Percentiles rank a stretch among this genome's conserved stretches.
Evolutionary conservation across 2,797 vertebrate species (phyloP).

Genomic region (Cichlasoma orientale): DNA sequence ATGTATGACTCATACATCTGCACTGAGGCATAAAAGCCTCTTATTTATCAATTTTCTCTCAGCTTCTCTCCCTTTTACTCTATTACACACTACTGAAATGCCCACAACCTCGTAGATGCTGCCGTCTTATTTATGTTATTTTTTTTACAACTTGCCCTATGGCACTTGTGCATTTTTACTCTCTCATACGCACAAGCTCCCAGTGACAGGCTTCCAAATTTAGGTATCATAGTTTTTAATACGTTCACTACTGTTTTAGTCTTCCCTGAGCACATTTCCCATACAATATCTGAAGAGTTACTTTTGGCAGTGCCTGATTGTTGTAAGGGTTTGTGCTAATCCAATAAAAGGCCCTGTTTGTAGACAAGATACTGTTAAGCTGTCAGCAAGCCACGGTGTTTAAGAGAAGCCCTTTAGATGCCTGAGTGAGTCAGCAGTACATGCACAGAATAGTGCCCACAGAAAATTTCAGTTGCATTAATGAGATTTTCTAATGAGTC

Average conservation of each 20-base stretch:
- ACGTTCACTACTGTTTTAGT: neutral
- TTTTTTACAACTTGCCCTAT: neutral
- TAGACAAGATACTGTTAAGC: constrained; percentile 55
- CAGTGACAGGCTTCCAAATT: neutral
- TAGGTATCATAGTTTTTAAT: neutral
- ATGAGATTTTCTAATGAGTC: constrained; percentile 17
- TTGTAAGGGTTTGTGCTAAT: constrained; percentile 60
- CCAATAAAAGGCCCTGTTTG: constrained; percentile 58
- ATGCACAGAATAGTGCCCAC: constrained; percentile 31
- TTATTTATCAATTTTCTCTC: constrained; percentile 10
- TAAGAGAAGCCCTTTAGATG: constrained; percentile 48
- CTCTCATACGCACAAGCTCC: neutral
- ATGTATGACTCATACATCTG: constrained; percentile 32
- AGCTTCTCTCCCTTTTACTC: neutral
- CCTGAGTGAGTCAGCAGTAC: constrained; percentile 56
- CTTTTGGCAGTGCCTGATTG: constrained; percentile 38
- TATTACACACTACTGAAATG: neutral
- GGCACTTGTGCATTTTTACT: constrained; percentile 19
- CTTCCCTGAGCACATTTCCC: neutral
- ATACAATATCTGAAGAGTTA: constrained; percentile 9
- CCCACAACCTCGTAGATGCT: neutral
- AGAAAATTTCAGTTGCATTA: constrained; percentile 27
- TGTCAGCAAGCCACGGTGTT: constrained; percentile 56
- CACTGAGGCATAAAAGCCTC: constrained; percentile 28
- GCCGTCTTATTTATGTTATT: neutral